These are phyloP conservation scores for Thalassophryne amazonica DNA, from an alignment of 2,797 vertebrate species.

Conservation along the genomic window DNA sequence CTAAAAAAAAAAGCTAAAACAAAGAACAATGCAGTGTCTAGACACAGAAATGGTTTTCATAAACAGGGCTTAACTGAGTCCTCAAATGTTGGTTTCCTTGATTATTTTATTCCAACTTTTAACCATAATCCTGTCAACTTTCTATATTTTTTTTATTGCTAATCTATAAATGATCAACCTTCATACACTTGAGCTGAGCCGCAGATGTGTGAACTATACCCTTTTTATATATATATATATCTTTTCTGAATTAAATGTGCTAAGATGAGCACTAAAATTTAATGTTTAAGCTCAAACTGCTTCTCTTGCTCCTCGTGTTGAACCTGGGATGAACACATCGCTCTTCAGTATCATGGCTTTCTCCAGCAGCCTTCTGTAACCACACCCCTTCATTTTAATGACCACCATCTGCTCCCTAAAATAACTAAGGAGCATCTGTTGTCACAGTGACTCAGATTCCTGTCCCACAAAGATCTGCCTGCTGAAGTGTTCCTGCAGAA, in stretches of 20 bases:
- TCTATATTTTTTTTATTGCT: too few species aligned
- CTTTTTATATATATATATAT: too few species aligned
- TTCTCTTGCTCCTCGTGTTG: not conserved
- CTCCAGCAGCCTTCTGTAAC: not conserved
- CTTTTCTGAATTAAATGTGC: too few species aligned
- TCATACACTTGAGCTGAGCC: not conserved
- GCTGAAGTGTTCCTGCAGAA: not conserved
- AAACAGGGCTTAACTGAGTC: not conserved
- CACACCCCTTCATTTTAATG: slow-evolving; percentile 13
- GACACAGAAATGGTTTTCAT: not conserved
- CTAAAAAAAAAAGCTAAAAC: slow-evolving; percentile 21
- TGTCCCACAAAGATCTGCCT: not conserved
- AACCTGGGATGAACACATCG: not conserved
- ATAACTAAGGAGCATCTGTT: not conserved
- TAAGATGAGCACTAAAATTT: not conserved
- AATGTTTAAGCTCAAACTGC: not conserved
- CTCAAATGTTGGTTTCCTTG: not conserved
- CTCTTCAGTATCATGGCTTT: slow-evolving; percentile 8
- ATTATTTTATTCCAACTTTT: not conserved
- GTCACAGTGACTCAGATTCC: slow-evolving; percentile 1
- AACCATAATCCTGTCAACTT: not conserved
- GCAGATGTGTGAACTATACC: too few species aligned
- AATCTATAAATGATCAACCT: not conserved
- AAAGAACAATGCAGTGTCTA: slow-evolving; percentile 31
- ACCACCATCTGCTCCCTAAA: slow-evolving; percentile 25